Evolutionary conservation across 2,888 invertebrate species (phyloP), one percentile per base, ranked within the genome.

Genomic region (Drosophila neutralis): DNA sequence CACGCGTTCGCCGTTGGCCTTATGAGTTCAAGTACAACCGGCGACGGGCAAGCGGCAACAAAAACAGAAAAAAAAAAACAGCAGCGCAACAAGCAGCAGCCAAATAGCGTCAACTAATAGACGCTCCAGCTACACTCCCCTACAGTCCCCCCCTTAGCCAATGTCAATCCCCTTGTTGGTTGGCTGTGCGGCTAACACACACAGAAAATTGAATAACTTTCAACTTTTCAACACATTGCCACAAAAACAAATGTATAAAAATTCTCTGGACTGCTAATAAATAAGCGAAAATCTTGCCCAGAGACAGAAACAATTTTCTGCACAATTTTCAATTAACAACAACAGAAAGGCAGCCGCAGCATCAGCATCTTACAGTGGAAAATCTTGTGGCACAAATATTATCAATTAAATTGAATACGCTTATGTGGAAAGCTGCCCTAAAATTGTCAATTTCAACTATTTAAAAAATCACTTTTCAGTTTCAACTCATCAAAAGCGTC

Each of bases 11-110:
- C 71, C 78, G 73, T 68, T 78, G 45, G 71, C 71, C 84, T 79
- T 83, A 69, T 69, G 69, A 83, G 81, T 83, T 89, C 86, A 87
- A 87, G 89, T 87, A 83, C 87, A 88, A 85, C 88, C 86, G 82
- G 84, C 86, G 78, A 76, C 73, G 54, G 74, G 73, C 60, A 54
- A 49, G 57, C 56, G n/a, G 40, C 57, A 35, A 48, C 54, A 67
- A 70, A 62, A 69, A 66, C 78, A 52, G 58, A 69, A 54, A 27
- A 27, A 62, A 60, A 31, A 29, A 33, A 10, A 58, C 56, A 33
- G 33, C 58, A 38, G 48, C 59, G 76, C 79, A 86, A 69, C 77
- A 69, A 70, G 69, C 80, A 59, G 61, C 70, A 66, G 61, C 61
- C 59, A 76, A 69, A 61, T 75, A 70, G 42, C 73, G 52, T 65